phyloP scores from a whole-genome alignment of 2,888 invertebrate species.

The Sphecodes monilicornis region DNA sequence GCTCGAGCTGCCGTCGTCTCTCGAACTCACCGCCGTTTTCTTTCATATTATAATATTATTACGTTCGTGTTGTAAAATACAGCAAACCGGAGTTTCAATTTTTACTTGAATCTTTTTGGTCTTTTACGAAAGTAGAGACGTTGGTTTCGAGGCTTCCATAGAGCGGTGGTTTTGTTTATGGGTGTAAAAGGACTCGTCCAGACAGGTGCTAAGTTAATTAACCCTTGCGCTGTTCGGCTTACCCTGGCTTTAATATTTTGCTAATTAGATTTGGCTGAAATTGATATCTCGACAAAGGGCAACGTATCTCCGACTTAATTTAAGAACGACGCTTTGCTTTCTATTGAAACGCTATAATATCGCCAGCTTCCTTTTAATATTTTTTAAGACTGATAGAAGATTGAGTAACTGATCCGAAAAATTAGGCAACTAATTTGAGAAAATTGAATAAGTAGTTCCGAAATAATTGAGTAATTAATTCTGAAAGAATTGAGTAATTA shows the following conservation, averaged over 20 bases:
- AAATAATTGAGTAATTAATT: too few relatives aligned
- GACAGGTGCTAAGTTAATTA: background rate
- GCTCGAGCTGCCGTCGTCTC: background rate
- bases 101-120: background rate
- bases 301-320: too few relatives aligned
- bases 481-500: too few relatives aligned
- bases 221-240: background rate
- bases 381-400: too few relatives aligned
- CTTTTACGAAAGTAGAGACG: background rate
- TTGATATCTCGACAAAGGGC: background rate
- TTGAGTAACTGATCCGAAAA: too few relatives aligned
- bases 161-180: background rate
- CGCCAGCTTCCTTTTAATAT: too few relatives aligned
- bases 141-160: background rate
- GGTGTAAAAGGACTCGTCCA: background rate
- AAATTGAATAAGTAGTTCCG: too few relatives aligned
- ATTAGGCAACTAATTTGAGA: too few relatives aligned
- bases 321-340: background rate
- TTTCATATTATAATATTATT: background rate
- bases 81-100: background rate
- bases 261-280: background rate
- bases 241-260: background rate
- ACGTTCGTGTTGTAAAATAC: background rate
- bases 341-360: too few relatives aligned
- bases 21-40: background rate